Conservation (phyloP, 2,888 invertebrate genomes). For the Rhingia rostrata region DNA sequence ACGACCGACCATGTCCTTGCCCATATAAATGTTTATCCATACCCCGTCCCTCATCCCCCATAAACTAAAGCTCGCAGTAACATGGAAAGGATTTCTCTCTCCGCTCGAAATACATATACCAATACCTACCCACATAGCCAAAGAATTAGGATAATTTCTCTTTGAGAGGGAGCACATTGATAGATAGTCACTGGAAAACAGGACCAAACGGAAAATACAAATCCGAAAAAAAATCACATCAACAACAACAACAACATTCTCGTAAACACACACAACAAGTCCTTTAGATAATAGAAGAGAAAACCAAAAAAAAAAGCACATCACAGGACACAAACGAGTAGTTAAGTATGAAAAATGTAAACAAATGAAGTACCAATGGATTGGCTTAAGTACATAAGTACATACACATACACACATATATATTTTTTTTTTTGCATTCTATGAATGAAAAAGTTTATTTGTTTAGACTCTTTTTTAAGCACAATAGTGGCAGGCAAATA, state of each 20-base stretch:
- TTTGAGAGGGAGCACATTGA: conserved; percentile 58
- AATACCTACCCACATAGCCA: not conserved
- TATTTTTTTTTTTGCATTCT: conserved; percentile 20
- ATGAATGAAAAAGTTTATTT: conserved; percentile 22
- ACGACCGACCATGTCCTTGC: conserved; percentile 66
- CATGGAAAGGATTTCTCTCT: conserved; percentile 31
- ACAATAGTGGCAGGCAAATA: conserved; percentile 29
- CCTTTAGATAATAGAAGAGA: conserved; percentile 38
- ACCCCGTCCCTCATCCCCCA: not conserved
- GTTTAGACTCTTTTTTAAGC: conserved; percentile 26
- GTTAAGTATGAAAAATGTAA: conserved; percentile 57
- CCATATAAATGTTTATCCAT: conserved; percentile 56
- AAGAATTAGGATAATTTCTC: conserved; percentile 38
- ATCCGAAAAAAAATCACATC: conserved; percentile 9
- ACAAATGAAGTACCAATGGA: conserved; percentile 57
- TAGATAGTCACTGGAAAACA: conserved; percentile 53
- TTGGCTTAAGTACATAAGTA: conserved; percentile 22
- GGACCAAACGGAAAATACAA: conserved; percentile 8
- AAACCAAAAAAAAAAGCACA: conserved; percentile 36
- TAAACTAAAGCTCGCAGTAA: conserved; percentile 16
- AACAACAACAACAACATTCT: conserved; percentile 36
- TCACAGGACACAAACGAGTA: conserved; percentile 24
- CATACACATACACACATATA: not conserved
- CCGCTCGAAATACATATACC: not conserved
- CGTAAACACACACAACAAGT: conserved; percentile 70